Base-by-base conservation (phyloP, 1,140 invertebrate species). In the Zaprionus capensis region DNA sequence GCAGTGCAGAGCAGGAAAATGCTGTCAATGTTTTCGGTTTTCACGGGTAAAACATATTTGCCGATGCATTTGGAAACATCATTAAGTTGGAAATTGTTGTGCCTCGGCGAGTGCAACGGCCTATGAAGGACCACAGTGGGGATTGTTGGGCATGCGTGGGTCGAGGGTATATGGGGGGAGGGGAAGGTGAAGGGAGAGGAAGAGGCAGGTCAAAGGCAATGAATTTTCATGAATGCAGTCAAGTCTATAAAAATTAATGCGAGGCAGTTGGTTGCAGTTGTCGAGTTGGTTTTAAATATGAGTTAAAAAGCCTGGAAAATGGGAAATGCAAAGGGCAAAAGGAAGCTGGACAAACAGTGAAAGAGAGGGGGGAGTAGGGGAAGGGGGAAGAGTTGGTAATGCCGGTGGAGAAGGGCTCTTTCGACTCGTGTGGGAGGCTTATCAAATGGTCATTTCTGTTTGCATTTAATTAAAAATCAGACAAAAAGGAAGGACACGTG, bases 401-500 rank as follows among this genome's bases (percentile, higher is more conserved):
- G 2, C 6, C 0, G n/a, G 15, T 9, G 15, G 15, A 41, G n/a
- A n/a, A 5, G 34, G 34, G 34, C 12, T 14, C 7, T 2, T 4
- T 9, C 3, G 31, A 15, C 22, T 24, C n/a, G 46, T 59, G 24
- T 66, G 2, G 38, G 24, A 53, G 53, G 75, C 84, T 87, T 82
- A 85, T 90, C 85, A 88, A 91, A 82, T 88, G 90, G 90, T 91
- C 90, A 91, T 86, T 91, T 91, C 67, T 91, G 86, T 91, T 91
- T 91, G 90, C 90, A 91, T 91, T 91, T 91, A 91, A 91, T 91
- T 91, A 91, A 91, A 91, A 91, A 91, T 80, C 77, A 77, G 79
- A 73, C 80, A 82, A 88, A 88, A 84, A 84, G 76, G 65, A 78
- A 76, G 76, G 76, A 86, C 90, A 91, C 90, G 90, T 91, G 90